Conservation (phyloP, 23 tunicate genomes). For the Ciona savignyi region DNA sequence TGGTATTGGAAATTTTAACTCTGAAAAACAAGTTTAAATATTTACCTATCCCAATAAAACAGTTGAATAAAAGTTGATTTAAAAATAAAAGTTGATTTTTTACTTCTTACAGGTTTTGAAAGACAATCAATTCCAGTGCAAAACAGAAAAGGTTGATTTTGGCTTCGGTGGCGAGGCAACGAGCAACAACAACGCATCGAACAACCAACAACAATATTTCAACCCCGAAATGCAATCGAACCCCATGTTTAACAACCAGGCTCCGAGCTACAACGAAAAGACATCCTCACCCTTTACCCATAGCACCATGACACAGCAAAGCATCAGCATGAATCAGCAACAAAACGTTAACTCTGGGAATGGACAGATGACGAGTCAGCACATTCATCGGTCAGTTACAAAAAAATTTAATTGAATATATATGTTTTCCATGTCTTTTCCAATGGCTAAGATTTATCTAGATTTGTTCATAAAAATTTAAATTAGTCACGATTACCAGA, state of each 20-base stretch:
- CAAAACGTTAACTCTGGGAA: constrained; percentile 7
- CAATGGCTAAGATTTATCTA: too few relatives aligned
- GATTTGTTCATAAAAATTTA: too few relatives aligned
- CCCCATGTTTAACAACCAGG: not conserved
- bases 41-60: too few relatives aligned
- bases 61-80: too few relatives aligned
- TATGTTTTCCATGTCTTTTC: not conserved
- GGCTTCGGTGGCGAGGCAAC: constrained; percentile 6
- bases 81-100: too few relatives aligned
- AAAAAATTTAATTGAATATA: constrained; percentile 1
- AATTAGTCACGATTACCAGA: too few relatives aligned
- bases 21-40: too few relatives aligned
- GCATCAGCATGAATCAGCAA: constrained; percentile 12
- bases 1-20: too few relatives aligned
- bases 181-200: constrained; percentile 10
- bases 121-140: constrained; percentile 35
- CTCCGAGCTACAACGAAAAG: not conserved
- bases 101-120: too few relatives aligned
- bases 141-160: constrained; percentile 40
- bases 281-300: constrained; percentile 3
- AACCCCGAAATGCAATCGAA: not conserved
- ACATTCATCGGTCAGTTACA: constrained; percentile 34
- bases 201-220: constrained; percentile 10
- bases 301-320: constrained; percentile 17
- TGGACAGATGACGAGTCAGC: constrained; percentile 44